Base-by-base conservation (phyloP, 2,797 vertebrate genomes). In the Benthosema pterotum region DNA sequence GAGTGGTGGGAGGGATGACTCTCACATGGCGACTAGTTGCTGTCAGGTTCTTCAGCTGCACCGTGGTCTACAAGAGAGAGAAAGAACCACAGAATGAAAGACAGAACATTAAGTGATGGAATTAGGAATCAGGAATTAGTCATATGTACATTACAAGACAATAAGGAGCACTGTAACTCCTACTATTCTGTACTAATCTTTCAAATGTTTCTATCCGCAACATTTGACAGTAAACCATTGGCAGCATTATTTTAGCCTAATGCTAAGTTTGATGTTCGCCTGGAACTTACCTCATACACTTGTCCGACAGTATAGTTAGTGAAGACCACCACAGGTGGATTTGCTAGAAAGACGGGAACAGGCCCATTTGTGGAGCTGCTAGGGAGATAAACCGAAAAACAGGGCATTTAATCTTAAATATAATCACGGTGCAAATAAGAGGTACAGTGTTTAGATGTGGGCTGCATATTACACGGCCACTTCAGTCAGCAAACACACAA, bases 41-140 rank as follows among this genome's bases (percentile, higher is more conserved):
- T 0, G 95, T 96, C 80, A 93, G 32, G 52, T 99, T 99, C 83
- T 89, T 94, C 57, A 99, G 83, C 61, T 96, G 93, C 63, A 99
- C 12, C 0, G 87, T 92, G 18, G 85, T 93, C 97, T 99, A 73
- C 22, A 62, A 54, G 49, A 58, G 55, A 62, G 59, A 38, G 32
- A 38, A 2, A 38, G 22, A 25, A 25, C 22, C 2, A 38, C 8
- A 38, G 32, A 38, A n/a, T n/a, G n/a, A n/a, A n/a, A 38, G 32
- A 38, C 32, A 38, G 32, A 38, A 38, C 32, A 38, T 38, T 11
- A 38, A 38, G 32, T 11, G 32, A 38, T 9, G 32, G n/a, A n/a
- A n/a, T n/a, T n/a, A n/a, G n/a, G n/a, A n/a, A n/a, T 38, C 32
- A 38, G 32, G 32, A 38, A 38, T 11, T 38, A 9, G 8, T 38